Evolutionary conservation across 2,797 vertebrate species (phyloP).

Genomic region (Distichodus sexfasciatus): DNA sequence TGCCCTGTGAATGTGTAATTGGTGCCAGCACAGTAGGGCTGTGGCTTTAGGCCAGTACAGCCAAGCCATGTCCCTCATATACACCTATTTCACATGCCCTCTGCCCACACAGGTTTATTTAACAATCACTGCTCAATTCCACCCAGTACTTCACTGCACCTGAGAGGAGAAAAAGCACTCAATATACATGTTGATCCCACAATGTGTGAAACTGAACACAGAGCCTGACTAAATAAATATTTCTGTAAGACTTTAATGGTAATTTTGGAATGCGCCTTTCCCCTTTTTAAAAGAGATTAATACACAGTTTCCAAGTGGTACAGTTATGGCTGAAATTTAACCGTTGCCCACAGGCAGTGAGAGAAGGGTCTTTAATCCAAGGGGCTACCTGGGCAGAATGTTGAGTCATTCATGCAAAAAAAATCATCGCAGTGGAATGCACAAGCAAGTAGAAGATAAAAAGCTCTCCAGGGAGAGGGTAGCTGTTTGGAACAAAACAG

Average conservation of each 20-base stretch:
- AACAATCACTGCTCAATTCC: slow-evolving; percentile 44
- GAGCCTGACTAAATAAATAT: no score
- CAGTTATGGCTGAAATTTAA: not conserved
- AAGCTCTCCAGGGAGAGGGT: slow-evolving; percentile 41
- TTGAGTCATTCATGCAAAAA: slow-evolving; percentile 48
- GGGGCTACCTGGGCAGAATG: slow-evolving; percentile 39
- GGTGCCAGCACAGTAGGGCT: slow-evolving; percentile 40
- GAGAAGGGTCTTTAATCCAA: slow-evolving; percentile 26
- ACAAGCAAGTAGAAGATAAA: slow-evolving; percentile 39
- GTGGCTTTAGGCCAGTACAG: slow-evolving; percentile 44
- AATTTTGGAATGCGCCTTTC: no score
- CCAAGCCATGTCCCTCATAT: slow-evolving; percentile 46
- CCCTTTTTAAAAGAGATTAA: no score
- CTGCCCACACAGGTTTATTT: slow-evolving; percentile 28
- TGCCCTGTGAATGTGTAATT: slow-evolving; percentile 39
- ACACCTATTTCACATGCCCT: slow-evolving; percentile 24
- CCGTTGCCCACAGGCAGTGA: not conserved
- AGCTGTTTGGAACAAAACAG: slow-evolving; percentile 40
- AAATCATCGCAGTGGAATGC: slow-evolving; percentile 46
- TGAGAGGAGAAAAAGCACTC: slow-evolving; percentile 14
- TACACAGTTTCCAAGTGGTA: no score
- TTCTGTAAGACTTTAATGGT: no score
- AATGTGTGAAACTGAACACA: no score
- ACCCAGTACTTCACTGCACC: not conserved
- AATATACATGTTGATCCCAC: no score